These are phyloP conservation scores for Puma concolor DNA, from an alignment of 2,113 vertebrate species.

Conservation along the genomic window DNA sequence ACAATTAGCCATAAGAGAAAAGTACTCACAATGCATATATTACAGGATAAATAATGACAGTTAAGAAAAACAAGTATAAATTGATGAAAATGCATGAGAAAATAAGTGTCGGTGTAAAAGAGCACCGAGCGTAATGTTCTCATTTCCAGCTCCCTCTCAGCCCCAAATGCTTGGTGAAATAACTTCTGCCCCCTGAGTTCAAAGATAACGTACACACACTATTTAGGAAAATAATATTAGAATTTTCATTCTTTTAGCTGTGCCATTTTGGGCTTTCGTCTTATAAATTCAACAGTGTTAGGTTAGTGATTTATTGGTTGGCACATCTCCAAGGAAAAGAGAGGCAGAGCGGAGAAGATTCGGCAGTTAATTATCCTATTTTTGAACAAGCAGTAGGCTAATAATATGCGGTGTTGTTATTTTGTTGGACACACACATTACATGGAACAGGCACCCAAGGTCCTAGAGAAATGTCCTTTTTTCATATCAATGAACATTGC, in stretches of 20 bases:
- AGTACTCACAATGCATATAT: constrained; percentile 58
- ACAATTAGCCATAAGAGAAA: constrained; percentile 53
- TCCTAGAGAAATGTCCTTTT: background rate
- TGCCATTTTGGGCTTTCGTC: background rate
- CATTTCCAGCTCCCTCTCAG: background rate
- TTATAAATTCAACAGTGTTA: background rate
- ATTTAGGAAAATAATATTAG: background rate
- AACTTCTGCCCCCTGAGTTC: background rate
- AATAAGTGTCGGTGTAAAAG: constrained; percentile 51
- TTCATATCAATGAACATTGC: background rate
- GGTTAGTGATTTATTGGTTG: constrained; percentile 35
- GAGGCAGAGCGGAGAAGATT: background rate
- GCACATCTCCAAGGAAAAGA: constrained; percentile 13
- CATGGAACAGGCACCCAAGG: background rate
- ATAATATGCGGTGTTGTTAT: background rate
- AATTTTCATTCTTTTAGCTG: background rate
- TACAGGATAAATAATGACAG: constrained; percentile 51
- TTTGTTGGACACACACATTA: background rate
- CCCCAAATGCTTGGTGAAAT: background rate
- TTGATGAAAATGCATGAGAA: constrained; percentile 57
- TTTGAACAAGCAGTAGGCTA: background rate
- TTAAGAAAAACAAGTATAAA: constrained; percentile 54
- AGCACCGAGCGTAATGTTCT: background rate
- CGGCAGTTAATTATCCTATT: constrained; percentile 23
- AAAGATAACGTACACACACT: background rate